phyloP scores from a whole-genome alignment of 2,113 vertebrate genomes.

The Bos taurus region DNA sequence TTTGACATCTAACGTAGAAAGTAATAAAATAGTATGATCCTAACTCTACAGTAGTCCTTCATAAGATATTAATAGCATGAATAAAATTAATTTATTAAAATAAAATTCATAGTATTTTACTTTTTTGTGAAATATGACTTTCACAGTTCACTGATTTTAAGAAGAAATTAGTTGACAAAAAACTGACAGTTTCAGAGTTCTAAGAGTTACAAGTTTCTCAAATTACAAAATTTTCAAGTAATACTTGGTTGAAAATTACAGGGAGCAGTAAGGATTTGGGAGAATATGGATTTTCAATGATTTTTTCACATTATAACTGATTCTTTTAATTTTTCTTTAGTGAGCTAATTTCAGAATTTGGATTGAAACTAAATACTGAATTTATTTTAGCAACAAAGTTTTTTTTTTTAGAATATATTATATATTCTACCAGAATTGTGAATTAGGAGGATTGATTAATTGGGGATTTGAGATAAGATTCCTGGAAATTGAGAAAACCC shows the following conservation, averaged over 20 bases:
- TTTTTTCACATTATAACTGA: not conserved
- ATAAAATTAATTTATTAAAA: constrained; percentile 27
- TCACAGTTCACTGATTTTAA: not conserved
- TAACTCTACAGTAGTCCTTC: not conserved
- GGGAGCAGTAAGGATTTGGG: not conserved
- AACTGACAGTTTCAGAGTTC: not conserved
- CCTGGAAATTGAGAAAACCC: not conserved
- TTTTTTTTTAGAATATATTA: not conserved
- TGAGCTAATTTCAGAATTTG: constrained; percentile 15
- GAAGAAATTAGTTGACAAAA: not conserved
- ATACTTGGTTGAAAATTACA: not conserved
- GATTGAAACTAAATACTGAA: not conserved
- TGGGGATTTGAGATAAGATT: not conserved
- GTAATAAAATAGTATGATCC: not conserved
- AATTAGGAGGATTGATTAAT: not conserved
- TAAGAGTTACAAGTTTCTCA: not conserved
- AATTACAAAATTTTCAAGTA: not conserved
- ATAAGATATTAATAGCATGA: not conserved
- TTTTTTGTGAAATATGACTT: not conserved
- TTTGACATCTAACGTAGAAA: not conserved
- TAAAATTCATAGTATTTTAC: not conserved
- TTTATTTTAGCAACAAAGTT: not conserved
- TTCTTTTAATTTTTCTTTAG: not conserved
- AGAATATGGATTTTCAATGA: not conserved
- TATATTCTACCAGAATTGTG: not conserved